Evolutionary conservation across 2,888 invertebrate genomes (phyloP), one percentile per base, ranked within the genome.

Genomic region (Lottia gigantea): DNA sequence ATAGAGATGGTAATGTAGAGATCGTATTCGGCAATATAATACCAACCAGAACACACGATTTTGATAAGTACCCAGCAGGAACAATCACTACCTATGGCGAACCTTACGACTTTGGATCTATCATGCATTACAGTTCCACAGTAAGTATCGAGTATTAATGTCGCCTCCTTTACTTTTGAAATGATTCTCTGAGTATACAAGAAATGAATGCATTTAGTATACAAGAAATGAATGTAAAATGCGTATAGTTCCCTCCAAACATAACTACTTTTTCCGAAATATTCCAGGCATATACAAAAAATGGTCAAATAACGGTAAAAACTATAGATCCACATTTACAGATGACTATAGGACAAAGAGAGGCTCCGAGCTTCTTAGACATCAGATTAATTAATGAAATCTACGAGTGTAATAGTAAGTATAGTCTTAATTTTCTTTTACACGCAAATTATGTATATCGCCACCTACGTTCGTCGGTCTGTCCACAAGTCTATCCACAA

Each of bases 81-180:
- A 75, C 76, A 19, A 74, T 78, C 31, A 68, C 72, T 31, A 80
- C 76, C 8, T 68, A 74, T 7, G 75, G 68, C 31, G 49, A 64
- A 31, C 71, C 71, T 2, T 71, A 71, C 25, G 71, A 71, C 62
- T 71, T 61, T 72, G 64, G 71, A 76, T 26, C 81, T 77, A 25
- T 81, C 67, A 81, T 81, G 81, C 81, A 81, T 68, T 81, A 81
- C 70, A 80, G 80, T 1, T 71, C 79, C 12, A 80, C 78, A 76
- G 81, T 80, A 55, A 46, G 67, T 62, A 16, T 1, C 4, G 31
- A n/a, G n/a, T n/a, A n/a, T n/a, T n/a, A n/a, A n/a, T n/a, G n/a
- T 31, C 31, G 6, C 6, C 31, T 31, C 31, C 31, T 31, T n/a
- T n/a, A n/a, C n/a, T n/a, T n/a, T n/a, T n/a, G n/a, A n/a, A n/a